Evolutionary conservation across 30 jellyfish, hydroid and myxozoan species (phyloP), one percentile per base, ranked within the genome.

Genomic region (Aurelia aurita): DNA sequence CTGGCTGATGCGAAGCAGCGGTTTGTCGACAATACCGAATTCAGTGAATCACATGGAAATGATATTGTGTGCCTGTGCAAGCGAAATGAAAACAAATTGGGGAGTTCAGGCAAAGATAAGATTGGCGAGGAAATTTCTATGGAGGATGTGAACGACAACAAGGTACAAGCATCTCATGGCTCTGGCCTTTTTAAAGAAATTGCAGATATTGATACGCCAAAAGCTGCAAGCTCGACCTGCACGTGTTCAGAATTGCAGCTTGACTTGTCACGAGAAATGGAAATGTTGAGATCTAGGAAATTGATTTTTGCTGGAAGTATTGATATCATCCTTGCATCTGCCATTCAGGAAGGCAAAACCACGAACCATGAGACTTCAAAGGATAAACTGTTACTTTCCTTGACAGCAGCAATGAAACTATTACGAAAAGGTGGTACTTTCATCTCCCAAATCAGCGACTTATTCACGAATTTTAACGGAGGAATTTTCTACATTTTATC

Each of bases 391-490:
- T 69, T 72, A 21, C 46, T 61, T 0, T 29, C 58, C 26, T 26
- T 70, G 68, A 35, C 45, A 13, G 18, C 72, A 25, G 74, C 65
- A n/a, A 9, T 83, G 25, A 69, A n/a, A 19, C 57, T 47, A 18
- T 65, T 83, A 10, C 43, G 72, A 44, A 25, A 21, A 1, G 93
- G 93, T 14, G 93, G 93, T 16, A 70, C 31, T 49, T 65, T 83
- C 12, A 19, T 83, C 61, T 83, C 81, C 44, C 63, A 70, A 70
- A 51, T 70, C 45, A 65, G 93, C 10, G 93, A 83, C 47, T 1
- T 83, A 8, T 83, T 83, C 54, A 69, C 86, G 11, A 83, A 83
- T 39, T 75, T 63, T 72, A 83, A 71, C 72, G 87, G 70, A 26
- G 93, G 93, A 26, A 19, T 83, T 14, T 47, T 83, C 20, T 83